Evolutionary conservation across 2,113 vertebrate species (phyloP).

Genomic region (Symphodus melops): DNA sequence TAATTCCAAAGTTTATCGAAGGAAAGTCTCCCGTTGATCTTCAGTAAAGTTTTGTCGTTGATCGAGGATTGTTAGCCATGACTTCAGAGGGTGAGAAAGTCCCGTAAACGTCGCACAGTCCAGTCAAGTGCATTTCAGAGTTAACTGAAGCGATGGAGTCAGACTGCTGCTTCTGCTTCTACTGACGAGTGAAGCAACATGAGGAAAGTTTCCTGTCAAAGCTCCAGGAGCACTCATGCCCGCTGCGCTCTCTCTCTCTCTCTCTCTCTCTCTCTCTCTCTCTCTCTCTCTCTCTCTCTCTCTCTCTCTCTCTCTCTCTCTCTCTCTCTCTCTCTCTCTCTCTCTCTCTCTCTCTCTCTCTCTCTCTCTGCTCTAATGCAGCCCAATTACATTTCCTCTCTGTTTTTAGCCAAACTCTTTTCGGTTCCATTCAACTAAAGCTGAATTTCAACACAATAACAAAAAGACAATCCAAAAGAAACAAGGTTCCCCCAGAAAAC

Average conservation of each 20-base stretch:
- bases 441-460: neutral
- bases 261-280: slow-evolving; percentile 11
- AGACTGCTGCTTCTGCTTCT: slow-evolving; percentile 6
- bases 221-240: slow-evolving; percentile 40
- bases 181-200: slow-evolving; percentile 6
- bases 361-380: too few relatives aligned
- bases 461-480: neutral
- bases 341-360: too few relatives aligned
- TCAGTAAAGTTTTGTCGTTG: slow-evolving; percentile 12
- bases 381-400: neutral
- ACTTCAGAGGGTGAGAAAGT: slow-evolving; percentile 17
- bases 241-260: slow-evolving; percentile 30
- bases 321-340: neutral
- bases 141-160: slow-evolving; percentile 7
- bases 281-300: neutral
- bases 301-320: neutral
- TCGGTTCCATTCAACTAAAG: slow-evolving; percentile 2
- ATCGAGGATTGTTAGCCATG: slow-evolving; percentile 17
- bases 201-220: slow-evolving; percentile 61
- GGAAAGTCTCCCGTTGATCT: neutral
- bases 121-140: slow-evolving; percentile 56
- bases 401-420: slow-evolving; percentile 3
- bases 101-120: slow-evolving; percentile 4
- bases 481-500: neutral
- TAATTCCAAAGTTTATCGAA: slow-evolving; percentile 18